These are phyloP conservation scores for Solen grandis DNA, from an alignment of 1,140 invertebrate species.

Conservation along the genomic window DNA sequence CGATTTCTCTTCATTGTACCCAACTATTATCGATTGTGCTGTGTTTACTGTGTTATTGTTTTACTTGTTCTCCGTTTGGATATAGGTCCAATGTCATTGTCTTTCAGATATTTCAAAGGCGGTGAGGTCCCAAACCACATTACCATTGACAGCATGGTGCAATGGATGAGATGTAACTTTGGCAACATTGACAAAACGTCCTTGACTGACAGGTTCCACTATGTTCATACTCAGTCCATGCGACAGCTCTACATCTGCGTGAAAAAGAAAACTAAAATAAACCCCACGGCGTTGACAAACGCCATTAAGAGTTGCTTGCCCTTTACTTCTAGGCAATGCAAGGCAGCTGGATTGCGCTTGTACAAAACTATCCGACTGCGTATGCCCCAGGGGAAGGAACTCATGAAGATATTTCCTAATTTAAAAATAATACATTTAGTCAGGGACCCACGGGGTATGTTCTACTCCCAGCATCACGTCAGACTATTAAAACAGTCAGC, in stretches of 20 bases:
- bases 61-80: too few relatives aligned
- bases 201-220: not conserved
- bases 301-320: not conserved
- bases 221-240: not conserved
- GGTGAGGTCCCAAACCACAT: too few relatives aligned
- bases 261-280: not conserved
- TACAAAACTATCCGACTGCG: conserved; percentile 11
- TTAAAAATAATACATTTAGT: conserved; percentile 11
- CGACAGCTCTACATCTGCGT: not conserved
- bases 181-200: not conserved
- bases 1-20: too few relatives aligned
- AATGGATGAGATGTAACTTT: not conserved
- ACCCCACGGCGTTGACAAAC: not conserved
- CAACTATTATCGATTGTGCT: too few relatives aligned
- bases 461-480: not conserved
- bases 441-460: conserved; percentile 19
- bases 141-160: not conserved
- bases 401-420: not conserved
- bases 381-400: not conserved
- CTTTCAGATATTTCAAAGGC: too few relatives aligned
- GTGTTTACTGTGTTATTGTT: too few relatives aligned
- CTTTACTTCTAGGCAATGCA: not conserved
- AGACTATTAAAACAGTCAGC: not conserved
- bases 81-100: too few relatives aligned
- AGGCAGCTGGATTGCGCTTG: not conserved